phyloP scores from a whole-genome alignment of 2,888 invertebrate species.

The Rotaria socialis region DNA sequence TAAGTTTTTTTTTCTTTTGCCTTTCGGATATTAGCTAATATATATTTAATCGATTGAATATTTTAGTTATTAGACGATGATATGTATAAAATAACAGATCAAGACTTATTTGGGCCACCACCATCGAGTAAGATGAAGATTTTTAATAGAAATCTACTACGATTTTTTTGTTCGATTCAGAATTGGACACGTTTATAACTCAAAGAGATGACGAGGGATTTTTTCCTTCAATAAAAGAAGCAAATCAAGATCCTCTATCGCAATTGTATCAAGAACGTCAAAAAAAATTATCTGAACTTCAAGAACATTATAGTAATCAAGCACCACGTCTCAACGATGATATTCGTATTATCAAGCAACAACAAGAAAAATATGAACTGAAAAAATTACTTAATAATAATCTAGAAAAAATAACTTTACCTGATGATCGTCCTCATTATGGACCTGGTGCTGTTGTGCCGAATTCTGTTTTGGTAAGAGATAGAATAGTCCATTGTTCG shows the following conservation, averaged over 20 bases:
- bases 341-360: not conserved
- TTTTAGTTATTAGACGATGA: constrained; percentile 13
- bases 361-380: not conserved
- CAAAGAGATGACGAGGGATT: not conserved
- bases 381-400: constrained; percentile 8
- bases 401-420: not conserved
- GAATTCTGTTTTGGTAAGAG: not conserved
- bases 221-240: constrained; percentile 12
- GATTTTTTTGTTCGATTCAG: not conserved
- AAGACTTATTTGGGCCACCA: constrained; percentile 21
- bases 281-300: not conserved
- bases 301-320: not conserved
- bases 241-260: not conserved
- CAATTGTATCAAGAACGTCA: not conserved
- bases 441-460: not conserved
- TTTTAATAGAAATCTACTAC: not conserved
- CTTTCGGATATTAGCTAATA: no score
- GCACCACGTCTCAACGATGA: not conserved
- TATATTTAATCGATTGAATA: not conserved
- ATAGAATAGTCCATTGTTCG: not conserved
- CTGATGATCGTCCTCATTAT: constrained; percentile 6
- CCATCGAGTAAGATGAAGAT: not conserved
- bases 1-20: not conserved
- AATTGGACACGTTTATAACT: not conserved
- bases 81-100: not conserved